A percentile compares a stretch with the other conserved stretches of the same genome.
phyloP scores from a whole-genome alignment of 2,797 vertebrate species.

The Danio tinwini region DNA sequence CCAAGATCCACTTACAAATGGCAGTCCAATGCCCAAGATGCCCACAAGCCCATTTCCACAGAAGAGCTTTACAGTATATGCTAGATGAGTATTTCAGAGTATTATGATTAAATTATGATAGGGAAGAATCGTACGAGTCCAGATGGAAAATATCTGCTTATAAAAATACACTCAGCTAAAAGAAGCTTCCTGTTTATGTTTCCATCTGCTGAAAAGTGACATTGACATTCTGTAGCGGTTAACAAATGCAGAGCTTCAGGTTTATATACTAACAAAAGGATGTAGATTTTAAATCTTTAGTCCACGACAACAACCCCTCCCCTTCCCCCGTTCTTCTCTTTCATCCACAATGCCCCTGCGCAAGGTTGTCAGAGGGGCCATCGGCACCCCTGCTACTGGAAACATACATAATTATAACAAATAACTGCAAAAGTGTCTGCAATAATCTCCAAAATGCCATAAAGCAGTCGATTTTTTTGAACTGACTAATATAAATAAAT shows the following conservation, averaged over 20 bases:
- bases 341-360: too few relatives aligned
- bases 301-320: too few relatives aligned
- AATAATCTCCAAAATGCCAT: not conserved
- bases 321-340: too few relatives aligned
- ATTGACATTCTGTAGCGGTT: not conserved
- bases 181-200: not conserved
- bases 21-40: not conserved
- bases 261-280: not conserved
- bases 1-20: slow-evolving; percentile 21
- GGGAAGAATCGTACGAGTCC: not conserved
- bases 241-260: not conserved
- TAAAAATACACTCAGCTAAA: not conserved
- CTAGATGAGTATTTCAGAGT: not conserved
- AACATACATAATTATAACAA: not conserved
- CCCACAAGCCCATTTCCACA: slow-evolving; percentile 9
- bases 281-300: slow-evolving; percentile 3
- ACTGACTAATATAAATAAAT: not conserved
- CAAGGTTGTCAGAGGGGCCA: too few relatives aligned
- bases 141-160: not conserved
- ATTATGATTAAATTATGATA: slow-evolving; percentile 6
- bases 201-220: not conserved
- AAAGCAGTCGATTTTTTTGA: not conserved
- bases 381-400: too few relatives aligned
- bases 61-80: not conserved
- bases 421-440: not conserved